Evolutionary conservation across 2,888 invertebrate species (phyloP).

Genomic region (Thera britannica): DNA sequence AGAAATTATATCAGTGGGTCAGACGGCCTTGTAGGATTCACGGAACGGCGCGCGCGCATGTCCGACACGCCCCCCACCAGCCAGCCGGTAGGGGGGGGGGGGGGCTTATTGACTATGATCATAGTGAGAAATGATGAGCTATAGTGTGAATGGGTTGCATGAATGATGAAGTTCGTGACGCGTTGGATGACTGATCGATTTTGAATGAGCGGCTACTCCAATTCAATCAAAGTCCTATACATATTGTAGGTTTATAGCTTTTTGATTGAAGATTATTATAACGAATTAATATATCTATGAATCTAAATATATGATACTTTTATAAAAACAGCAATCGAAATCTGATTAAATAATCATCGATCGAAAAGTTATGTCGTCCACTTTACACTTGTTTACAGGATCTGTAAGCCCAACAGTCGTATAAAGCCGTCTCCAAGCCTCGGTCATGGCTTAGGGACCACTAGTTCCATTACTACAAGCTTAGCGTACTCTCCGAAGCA

Average conservation of each 20-base stretch:
- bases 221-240: background rate
- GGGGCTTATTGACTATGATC: conserved; percentile 26
- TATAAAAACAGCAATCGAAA: too few relatives aligned
- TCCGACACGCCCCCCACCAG: conserved; percentile 54
- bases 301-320: too few relatives aligned
- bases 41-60: conserved; percentile 64
- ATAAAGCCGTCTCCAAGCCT: too few relatives aligned
- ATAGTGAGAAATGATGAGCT: conserved; percentile 25
- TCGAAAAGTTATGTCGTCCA: too few relatives aligned
- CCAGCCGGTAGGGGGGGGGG: conserved; percentile 24
- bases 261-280: background rate
- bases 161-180: conserved; percentile 22
- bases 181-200: conserved; percentile 21
- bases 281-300: background rate
- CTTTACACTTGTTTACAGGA: too few relatives aligned
- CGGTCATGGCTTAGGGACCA: too few relatives aligned
- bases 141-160: conserved; percentile 26
- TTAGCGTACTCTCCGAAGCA: too few relatives aligned
- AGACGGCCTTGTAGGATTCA: conserved; percentile 69
- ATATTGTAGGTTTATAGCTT: background rate
- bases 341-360: too few relatives aligned
- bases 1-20: conserved; percentile 66
- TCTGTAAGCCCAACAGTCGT: too few relatives aligned
- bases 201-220: conserved; percentile 7
- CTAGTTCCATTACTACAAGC: too few relatives aligned